phyloP scores from a whole-genome alignment of 2,113 vertebrate species.

The Anarrhichthys ocellatus region DNA sequence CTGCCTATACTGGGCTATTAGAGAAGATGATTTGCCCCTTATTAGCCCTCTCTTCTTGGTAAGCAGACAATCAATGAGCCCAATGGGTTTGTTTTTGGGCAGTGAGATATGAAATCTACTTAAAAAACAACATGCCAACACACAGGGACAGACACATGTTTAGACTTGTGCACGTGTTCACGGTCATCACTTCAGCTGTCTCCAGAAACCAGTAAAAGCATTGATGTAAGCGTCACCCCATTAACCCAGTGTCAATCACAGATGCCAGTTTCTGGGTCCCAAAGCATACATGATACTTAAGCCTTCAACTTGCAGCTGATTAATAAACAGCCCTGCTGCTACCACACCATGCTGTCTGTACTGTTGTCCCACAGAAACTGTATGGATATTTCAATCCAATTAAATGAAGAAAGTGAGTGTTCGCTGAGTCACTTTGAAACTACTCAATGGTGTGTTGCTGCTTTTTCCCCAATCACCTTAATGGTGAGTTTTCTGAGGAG shows the following conservation, averaged over 20 bases:
- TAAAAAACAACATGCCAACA: not conserved
- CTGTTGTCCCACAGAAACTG: not conserved
- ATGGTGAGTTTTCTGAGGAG: not conserved
- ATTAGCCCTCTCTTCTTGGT: constrained; percentile 47
- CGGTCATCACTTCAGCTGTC: constrained; percentile 18
- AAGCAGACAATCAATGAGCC: constrained; percentile 42
- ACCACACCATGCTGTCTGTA: not conserved
- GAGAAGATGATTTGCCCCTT: constrained; percentile 55
- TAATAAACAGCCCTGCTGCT: constrained; percentile 18
- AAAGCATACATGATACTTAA: constrained; percentile 33
- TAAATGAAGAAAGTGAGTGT: not conserved
- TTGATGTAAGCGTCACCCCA: constrained; percentile 25
- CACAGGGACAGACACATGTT: not conserved
- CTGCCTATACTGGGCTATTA: constrained; percentile 62
- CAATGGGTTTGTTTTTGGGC: constrained; percentile 1
- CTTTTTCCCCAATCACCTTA: not conserved
- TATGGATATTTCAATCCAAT: not conserved
- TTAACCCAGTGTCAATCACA: constrained; percentile 54
- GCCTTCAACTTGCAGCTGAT: constrained; percentile 19
- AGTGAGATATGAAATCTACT: not conserved
- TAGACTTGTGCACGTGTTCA: not conserved
- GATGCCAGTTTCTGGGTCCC: constrained; percentile 7
- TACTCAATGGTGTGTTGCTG: not conserved
- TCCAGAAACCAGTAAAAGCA: constrained; percentile 18
- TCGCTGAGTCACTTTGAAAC: not conserved